Percentiles rank a stretch among this genome's conserved stretches.
phyloP scores from a whole-genome alignment of 2,113 vertebrate genomes.

The Haliaeetus leucogaster region DNA sequence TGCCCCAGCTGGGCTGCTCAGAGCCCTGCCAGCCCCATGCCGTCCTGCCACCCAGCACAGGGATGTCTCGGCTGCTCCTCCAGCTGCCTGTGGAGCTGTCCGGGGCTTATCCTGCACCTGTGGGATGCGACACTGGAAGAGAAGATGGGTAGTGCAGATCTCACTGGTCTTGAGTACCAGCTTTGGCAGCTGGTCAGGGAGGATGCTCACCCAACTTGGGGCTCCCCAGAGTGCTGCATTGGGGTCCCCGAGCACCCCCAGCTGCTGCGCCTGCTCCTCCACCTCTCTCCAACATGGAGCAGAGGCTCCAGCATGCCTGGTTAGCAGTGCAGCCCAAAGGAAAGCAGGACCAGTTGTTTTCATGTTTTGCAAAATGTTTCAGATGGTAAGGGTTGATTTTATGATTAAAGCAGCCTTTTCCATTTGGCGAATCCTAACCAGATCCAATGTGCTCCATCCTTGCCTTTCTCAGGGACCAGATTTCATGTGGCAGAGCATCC shows the following conservation, averaged over 20 bases:
- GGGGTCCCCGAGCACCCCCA: background rate
- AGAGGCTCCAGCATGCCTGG: fast-evolving
- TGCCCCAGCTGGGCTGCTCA: background rate
- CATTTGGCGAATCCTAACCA: background rate
- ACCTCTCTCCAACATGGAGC: background rate
- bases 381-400: background rate
- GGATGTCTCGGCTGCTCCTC: background rate
- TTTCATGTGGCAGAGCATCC: background rate
- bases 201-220: background rate
- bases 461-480: background rate
- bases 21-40: background rate
- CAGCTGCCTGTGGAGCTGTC: fast-evolving
- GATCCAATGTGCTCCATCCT: background rate
- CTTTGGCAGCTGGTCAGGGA: background rate
- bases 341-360: background rate
- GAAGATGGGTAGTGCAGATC: background rate
- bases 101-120: fast-evolving
- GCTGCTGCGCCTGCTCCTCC: fast-evolving
- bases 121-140: fast-evolving
- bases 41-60: background rate
- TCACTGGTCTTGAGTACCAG: background rate
- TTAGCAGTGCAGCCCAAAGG: background rate
- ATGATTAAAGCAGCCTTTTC: background rate
- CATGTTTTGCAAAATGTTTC: background rate
- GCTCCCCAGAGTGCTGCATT: background rate